Conservation (phyloP, 2,797 vertebrate species). For the Triplophysa yarkandensis region DNA sequence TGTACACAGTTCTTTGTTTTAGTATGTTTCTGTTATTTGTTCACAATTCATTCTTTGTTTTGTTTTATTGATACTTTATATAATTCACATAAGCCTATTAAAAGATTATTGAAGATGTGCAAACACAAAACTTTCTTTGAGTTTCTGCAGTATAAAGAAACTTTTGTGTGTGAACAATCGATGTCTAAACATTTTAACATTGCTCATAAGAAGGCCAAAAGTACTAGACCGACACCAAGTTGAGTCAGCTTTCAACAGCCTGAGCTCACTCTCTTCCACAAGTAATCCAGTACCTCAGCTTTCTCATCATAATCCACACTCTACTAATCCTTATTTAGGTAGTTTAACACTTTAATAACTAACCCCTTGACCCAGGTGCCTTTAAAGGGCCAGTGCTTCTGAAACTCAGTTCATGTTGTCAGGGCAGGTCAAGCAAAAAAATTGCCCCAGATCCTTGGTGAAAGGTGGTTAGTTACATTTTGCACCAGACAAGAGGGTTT, state of each 20-base stretch:
- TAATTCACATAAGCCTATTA: neutral
- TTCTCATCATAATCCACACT: constrained; percentile 31
- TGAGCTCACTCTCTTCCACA: neutral
- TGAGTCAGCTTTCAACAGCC: neutral
- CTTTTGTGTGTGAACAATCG: constrained; percentile 9
- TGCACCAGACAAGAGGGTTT: neutral
- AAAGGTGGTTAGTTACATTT: neutral
- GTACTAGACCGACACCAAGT: neutral
- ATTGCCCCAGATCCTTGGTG: too few relatives aligned
- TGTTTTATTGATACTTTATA: constrained; percentile 2
- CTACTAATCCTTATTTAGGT: constrained; percentile 28
- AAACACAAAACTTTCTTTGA: neutral
- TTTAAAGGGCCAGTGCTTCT: constrained; percentile 21
- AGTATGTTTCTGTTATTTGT: neutral
- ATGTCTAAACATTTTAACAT: neutral
- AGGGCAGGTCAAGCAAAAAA: neutral
- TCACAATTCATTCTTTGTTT: neutral
- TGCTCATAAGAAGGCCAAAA: constrained; percentile 19
- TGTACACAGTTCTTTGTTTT: constrained; percentile 3
- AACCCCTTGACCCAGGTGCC: constrained; percentile 12
- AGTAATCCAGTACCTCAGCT: constrained; percentile 25
- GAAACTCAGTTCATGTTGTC: neutral
- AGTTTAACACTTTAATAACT: constrained; percentile 16
- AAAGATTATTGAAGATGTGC: neutral
- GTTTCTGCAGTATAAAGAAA: neutral